Conservation (phyloP, 2,888 invertebrate genomes). For the Rhyacophila evoluta region DNA sequence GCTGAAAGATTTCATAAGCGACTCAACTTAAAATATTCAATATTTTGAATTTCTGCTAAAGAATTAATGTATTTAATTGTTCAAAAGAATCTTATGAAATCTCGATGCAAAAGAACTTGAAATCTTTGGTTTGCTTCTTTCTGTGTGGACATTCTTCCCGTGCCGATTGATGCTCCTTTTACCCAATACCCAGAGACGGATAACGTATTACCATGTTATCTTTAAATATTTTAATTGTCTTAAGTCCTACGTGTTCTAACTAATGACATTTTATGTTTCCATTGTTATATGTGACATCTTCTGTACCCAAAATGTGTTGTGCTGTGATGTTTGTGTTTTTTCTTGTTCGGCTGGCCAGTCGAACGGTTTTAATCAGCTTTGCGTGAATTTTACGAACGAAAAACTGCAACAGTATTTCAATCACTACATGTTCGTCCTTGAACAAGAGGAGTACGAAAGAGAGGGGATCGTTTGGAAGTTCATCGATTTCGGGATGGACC, state of each 20-base stretch:
- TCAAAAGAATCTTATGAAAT: conserved; percentile 17
- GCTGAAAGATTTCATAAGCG: conserved; percentile 31
- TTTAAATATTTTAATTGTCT: conserved; percentile 25
- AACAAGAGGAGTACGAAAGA: conserved; percentile 95
- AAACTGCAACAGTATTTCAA: conserved; percentile 97
- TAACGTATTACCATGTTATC: background rate
- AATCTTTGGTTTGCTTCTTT: conserved; percentile 19
- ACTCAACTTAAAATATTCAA: background rate
- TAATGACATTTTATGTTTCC: conserved; percentile 31
- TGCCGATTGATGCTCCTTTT: conserved; percentile 20
- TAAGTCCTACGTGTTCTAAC: conserved; percentile 26
- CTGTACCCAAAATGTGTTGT: conserved; percentile 20
- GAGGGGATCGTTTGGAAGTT: conserved; percentile 93
- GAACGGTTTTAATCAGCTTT: conserved; percentile 95
- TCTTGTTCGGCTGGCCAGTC: conserved; percentile 69
- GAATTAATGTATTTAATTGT: background rate
- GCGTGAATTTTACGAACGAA: conserved; percentile 97
- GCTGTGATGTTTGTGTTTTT: conserved; percentile 57
- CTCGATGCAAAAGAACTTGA: conserved; percentile 32
- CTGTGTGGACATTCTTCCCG: conserved; percentile 34
- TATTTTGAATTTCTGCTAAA: too few species aligned
- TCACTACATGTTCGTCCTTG: conserved; percentile 95
- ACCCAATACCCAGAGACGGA: conserved; percentile 23
- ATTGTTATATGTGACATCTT: conserved; percentile 15
- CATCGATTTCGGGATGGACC: conserved; percentile 96